Conservation (phyloP, 2,113 vertebrate species). For the Podilymbus podiceps region DNA sequence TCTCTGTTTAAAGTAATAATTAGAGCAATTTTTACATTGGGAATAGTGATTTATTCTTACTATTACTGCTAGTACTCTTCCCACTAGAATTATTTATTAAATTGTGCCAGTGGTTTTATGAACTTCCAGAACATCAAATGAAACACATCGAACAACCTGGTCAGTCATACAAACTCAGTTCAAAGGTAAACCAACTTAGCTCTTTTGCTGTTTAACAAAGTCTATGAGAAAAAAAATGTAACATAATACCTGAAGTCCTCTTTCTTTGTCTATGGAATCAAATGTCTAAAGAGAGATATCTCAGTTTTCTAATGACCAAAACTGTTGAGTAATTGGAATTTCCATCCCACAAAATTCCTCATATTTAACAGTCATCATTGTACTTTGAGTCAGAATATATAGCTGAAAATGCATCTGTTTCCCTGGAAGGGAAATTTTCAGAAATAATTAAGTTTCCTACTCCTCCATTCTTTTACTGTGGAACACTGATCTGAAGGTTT, state of each 20-base stretch:
- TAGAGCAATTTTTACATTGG: neutral
- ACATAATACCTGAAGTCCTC: neutral
- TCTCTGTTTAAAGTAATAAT: neutral
- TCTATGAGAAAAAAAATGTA: neutral
- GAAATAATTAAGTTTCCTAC: neutral
- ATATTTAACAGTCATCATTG: neutral
- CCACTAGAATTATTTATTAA: neutral
- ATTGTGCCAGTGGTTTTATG: neutral
- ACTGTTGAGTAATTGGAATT: neutral
- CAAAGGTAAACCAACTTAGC: neutral
- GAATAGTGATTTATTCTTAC: neutral
- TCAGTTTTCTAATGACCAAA: neutral
- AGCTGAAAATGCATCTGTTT: neutral
- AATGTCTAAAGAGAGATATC: neutral
- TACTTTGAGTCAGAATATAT: neutral
- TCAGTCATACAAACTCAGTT: neutral
- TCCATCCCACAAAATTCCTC: neutral
- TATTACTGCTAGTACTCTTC: neutral
- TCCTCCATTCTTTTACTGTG: neutral
- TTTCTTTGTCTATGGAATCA: neutral
- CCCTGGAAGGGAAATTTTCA: neutral
- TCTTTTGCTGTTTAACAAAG: neutral
- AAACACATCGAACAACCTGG: neutral
- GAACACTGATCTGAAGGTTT: fast-evolving
- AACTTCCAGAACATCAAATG: neutral